phyloP scores from a whole-genome alignment of 2,888 invertebrate genomes.

The Bellardia bayeri region DNA sequence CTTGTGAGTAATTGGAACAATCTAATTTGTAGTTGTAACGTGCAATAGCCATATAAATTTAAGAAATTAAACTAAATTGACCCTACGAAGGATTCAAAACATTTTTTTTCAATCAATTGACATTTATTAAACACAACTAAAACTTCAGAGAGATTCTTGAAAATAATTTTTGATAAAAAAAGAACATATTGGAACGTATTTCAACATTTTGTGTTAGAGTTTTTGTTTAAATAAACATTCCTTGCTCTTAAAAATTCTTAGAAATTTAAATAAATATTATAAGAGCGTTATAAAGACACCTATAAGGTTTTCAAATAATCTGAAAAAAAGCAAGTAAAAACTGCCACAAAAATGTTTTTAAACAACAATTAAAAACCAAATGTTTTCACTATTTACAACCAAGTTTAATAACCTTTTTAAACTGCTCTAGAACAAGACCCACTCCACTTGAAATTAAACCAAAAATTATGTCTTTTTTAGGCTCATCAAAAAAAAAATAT shows the following conservation, averaged over 20 bases:
- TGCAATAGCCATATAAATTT: no score
- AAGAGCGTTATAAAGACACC: neutral
- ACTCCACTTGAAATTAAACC: constrained; percentile 65
- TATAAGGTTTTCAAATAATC: constrained; percentile 17
- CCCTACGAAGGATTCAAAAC: no score
- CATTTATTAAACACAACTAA: no score
- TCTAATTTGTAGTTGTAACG: no score
- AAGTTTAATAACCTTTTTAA: constrained; percentile 61
- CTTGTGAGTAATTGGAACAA: no score
- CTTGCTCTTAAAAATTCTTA: constrained; percentile 1
- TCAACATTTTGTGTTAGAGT: no score
- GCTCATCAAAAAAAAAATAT: constrained; percentile 23
- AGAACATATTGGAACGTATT: no score
- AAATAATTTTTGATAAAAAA: no score
- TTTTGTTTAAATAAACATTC: neutral
- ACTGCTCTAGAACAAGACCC: constrained; percentile 58
- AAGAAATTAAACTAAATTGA: no score
- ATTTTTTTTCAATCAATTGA: no score
- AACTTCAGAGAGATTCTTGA: no score
- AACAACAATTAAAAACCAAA: neutral
- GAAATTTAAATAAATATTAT: neutral
- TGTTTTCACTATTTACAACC: constrained; percentile 3
- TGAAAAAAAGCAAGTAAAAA: neutral
- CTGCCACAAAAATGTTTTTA: neutral
- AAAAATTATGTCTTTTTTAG: neutral